These are phyloP conservation scores for Mus spicilegus DNA, from an alignment of 2,113 vertebrate species.

Conservation along the genomic window DNA sequence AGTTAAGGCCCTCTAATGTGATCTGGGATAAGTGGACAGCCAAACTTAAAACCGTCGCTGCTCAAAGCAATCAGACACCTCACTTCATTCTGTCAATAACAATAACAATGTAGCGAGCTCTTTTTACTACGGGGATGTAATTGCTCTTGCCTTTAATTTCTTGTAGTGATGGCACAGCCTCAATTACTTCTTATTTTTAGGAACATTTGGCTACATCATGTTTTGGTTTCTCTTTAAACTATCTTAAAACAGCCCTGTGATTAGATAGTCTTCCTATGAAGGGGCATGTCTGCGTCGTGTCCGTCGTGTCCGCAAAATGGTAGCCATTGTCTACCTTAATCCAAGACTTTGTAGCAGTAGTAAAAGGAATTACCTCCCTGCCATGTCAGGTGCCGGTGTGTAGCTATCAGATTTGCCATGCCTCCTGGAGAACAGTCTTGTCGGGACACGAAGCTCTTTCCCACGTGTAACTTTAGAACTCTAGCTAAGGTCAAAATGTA, in stretches of 20 bases:
- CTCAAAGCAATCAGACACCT: slow-evolving; percentile 59
- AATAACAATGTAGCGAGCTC: slow-evolving; percentile 39
- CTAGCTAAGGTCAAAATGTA: slow-evolving; percentile 66
- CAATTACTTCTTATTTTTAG: slow-evolving; percentile 72
- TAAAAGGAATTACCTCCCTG: slow-evolving; percentile 17
- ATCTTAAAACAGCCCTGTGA: slow-evolving; percentile 55
- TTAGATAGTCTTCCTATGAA: slow-evolving; percentile 46
- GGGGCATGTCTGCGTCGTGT: not conserved
- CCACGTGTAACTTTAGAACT: slow-evolving; percentile 47
- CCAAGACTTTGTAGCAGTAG: not conserved
- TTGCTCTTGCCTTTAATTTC: slow-evolving; percentile 76
- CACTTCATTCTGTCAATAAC: slow-evolving; percentile 64
- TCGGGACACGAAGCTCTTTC: slow-evolving; percentile 60
- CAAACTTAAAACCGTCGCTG: slow-evolving; percentile 65
- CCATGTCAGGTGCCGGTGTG: slow-evolving; percentile 42
- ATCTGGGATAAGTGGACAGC: slow-evolving; percentile 59
- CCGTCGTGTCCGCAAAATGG: slow-evolving; percentile 45
- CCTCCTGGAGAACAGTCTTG: slow-evolving; percentile 41
- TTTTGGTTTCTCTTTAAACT: slow-evolving; percentile 56
- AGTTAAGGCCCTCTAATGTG: slow-evolving; percentile 54
- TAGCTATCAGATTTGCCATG: slow-evolving; percentile 54
- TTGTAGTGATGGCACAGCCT: slow-evolving; percentile 66
- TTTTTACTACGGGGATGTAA: slow-evolving; percentile 66
- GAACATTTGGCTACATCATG: slow-evolving; percentile 61
- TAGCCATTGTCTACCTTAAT: slow-evolving; percentile 54